Evolutionary conservation across 1,140 invertebrate genomes (phyloP).

Genomic region (Xylocopa sonorina): DNA sequence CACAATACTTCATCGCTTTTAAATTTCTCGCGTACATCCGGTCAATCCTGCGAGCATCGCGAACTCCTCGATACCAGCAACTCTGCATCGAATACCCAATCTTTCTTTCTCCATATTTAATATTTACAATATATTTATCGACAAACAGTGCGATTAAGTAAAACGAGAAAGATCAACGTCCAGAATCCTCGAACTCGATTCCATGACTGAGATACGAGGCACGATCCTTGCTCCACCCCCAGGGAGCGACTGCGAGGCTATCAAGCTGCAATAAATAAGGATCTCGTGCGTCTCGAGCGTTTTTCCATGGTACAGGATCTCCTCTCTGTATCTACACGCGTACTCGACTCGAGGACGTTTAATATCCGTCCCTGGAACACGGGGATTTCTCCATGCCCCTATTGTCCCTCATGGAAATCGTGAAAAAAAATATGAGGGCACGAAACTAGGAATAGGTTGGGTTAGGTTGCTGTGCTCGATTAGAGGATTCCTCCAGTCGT

Average conservation of each 20-base stretch:
- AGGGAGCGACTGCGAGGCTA: not conserved
- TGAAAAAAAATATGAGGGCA: not conserved
- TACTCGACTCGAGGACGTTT: slow-evolving; percentile 16
- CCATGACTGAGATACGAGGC: not conserved
- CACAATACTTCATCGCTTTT: no score
- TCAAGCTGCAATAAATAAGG: slow-evolving; percentile 27
- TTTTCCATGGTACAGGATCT: slow-evolving; percentile 7
- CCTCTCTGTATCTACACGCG: slow-evolving; percentile 23
- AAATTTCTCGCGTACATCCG: no score
- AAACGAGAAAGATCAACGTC: not conserved
- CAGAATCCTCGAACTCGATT: no score
- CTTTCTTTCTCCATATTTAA: no score
- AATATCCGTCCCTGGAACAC: not conserved
- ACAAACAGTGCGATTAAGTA: no score
- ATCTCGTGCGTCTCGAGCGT: slow-evolving; percentile 18
- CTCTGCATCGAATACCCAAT: no score
- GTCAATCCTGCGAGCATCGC: no score
- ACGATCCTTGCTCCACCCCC: no score
- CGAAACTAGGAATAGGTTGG: not conserved
- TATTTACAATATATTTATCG: no score
- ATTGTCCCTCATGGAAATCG: not conserved
- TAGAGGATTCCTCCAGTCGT: no score
- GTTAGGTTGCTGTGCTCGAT: no score
- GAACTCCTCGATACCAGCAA: no score
- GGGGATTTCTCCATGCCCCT: slow-evolving; percentile 10